Evolutionary conservation across 2,888 invertebrate species (phyloP).

Genomic region (Drosophila trichaetosa): DNA sequence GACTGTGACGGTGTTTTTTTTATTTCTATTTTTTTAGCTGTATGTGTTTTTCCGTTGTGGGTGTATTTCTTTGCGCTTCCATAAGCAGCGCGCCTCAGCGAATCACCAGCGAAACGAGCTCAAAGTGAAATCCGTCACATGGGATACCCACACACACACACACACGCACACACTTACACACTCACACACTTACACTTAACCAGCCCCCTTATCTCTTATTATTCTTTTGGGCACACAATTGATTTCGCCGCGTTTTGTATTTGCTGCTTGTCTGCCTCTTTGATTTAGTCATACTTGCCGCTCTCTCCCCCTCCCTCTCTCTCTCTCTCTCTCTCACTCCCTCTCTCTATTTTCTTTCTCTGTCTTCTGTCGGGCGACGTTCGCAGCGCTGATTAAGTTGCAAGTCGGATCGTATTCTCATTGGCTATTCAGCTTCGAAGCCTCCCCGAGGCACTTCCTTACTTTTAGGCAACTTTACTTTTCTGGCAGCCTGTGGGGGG

Average conservation of each 20-base stretch:
- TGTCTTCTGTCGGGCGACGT: constrained; percentile 35
- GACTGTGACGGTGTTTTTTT: constrained; percentile 33
- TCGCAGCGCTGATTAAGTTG: constrained; percentile 59
- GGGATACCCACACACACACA: neutral
- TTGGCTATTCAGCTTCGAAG: constrained; percentile 46
- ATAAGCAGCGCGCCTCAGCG: constrained; percentile 67
- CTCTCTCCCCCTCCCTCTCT: neutral
- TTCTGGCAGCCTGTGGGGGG: neutral
- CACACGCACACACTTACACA: neutral
- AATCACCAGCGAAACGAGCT: constrained; percentile 57
- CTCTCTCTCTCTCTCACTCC: neutral
- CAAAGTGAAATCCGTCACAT: constrained; percentile 30
- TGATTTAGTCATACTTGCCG: constrained; percentile 43
- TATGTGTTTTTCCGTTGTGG: constrained; percentile 41
- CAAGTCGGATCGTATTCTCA: constrained; percentile 54
- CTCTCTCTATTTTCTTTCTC: neutral
- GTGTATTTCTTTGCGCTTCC: constrained; percentile 79
- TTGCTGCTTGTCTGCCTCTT: constrained; percentile 45
- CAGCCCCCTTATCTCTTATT: constrained; percentile 20
- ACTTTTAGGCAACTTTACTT: constrained; percentile 8
- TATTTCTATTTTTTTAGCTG: neutral
- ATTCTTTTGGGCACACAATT: constrained; percentile 50
- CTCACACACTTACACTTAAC: constrained; percentile 1
- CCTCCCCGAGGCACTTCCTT: constrained; percentile 1
- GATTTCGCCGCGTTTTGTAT: constrained; percentile 74